Evolutionary conservation across 1,140 invertebrate genomes (phyloP).

Genomic region (Polypedilum pembai): DNA sequence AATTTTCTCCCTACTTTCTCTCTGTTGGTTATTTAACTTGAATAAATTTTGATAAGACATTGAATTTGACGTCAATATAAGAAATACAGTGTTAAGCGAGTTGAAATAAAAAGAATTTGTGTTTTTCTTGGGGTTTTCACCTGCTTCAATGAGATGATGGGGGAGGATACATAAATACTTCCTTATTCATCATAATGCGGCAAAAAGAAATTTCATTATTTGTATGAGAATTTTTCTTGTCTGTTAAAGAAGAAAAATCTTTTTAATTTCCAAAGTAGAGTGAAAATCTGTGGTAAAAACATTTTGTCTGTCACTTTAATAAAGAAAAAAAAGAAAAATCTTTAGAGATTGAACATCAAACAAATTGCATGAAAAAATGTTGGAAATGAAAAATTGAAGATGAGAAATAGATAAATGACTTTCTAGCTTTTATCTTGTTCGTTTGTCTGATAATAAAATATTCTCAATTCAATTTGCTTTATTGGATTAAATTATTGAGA

Average conservation of each 20-base stretch:
- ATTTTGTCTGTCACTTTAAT: not conserved
- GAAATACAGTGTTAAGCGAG: no score
- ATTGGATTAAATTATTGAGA: conserved; percentile 1
- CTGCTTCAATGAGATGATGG: no score
- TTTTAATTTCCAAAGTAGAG: no score
- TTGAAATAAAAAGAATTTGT: no score
- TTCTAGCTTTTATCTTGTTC: not conserved
- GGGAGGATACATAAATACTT: no score
- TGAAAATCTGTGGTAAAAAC: no score
- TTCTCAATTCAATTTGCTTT: not conserved
- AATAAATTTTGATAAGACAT: no score
- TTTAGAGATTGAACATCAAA: not conserved
- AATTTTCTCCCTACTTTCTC: no score
- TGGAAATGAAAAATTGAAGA: not conserved
- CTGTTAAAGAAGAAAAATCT: not conserved
- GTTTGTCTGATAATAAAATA: not conserved
- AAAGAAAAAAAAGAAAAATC: not conserved
- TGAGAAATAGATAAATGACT: not conserved
- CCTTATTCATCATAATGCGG: not conserved
- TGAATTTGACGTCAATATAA: no score
- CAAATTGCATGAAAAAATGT: not conserved
- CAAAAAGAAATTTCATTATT: not conserved
- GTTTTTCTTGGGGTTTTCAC: no score
- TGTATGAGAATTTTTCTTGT: not conserved
- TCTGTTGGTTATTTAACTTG: no score